Conservation (phyloP, 2,113 vertebrate species). For the Oxyura jamaicensis region DNA sequence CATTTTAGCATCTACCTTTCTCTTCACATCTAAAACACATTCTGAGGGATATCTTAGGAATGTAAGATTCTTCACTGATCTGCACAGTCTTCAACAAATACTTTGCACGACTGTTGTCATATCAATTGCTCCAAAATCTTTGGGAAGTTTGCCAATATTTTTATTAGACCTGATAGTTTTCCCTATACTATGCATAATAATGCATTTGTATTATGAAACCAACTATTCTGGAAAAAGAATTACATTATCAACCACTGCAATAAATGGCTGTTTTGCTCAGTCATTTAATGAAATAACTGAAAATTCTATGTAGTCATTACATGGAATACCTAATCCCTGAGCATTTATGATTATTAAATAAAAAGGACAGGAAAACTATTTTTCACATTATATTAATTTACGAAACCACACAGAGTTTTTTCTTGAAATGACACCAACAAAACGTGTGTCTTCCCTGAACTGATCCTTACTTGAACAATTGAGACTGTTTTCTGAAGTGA, state of each 20-base stretch:
- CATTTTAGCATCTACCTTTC: accelerated
- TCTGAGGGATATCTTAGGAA: background rate
- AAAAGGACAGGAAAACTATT: background rate
- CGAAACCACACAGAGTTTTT: background rate
- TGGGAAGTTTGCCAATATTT: background rate
- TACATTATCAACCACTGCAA: background rate
- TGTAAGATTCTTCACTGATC: accelerated
- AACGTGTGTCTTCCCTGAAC: background rate
- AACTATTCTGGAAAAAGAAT: background rate
- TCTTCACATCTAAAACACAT: background rate
- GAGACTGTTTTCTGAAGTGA: slow-evolving; percentile 25
- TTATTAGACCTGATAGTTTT: background rate
- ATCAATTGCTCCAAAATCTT: background rate
- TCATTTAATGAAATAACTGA: background rate
- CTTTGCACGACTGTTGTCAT: background rate
- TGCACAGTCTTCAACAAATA: background rate
- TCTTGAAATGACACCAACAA: background rate
- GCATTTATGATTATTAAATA: slow-evolving; percentile 1
- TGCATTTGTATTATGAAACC: background rate
- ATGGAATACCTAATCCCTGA: background rate
- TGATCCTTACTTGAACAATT: background rate
- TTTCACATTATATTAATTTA: background rate
- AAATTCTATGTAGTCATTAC: background rate
- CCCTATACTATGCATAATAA: accelerated
- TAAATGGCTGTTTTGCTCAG: background rate